Conservation (phyloP, 2,797 vertebrate species). For the Hydrophis major region DNA sequence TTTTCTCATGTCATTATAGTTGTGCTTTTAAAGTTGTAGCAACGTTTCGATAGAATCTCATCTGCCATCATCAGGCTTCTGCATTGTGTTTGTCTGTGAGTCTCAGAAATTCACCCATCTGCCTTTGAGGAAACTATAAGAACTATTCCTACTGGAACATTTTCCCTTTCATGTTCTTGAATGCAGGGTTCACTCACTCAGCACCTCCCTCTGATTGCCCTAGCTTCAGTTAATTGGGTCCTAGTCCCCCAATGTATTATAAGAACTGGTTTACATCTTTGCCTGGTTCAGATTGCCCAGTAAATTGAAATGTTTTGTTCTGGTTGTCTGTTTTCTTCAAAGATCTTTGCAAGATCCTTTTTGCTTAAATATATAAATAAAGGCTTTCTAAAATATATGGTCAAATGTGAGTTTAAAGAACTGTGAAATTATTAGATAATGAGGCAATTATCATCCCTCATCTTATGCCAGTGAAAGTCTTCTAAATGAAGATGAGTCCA, state of each 20-base stretch:
- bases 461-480: background rate
- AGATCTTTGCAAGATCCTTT: background rate
- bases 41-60: too few species aligned
- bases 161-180: background rate
- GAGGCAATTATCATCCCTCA: background rate
- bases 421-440: background rate
- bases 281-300: background rate
- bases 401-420: background rate
- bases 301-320: background rate
- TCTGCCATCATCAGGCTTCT: too few species aligned
- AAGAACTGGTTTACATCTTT: background rate
- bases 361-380: slow-evolving; percentile 1
- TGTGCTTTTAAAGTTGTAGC: too few species aligned
- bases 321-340: background rate
- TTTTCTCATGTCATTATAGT: too few species aligned
- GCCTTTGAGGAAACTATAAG: background rate
- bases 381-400: background rate
- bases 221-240: background rate
- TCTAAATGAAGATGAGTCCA: background rate
- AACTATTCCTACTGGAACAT: background rate
- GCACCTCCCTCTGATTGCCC: background rate
- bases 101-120: background rate
- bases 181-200: background rate
- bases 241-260: background rate
- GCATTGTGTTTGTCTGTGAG: too few species aligned